Base-by-base conservation (phyloP, 2,797 vertebrate species). In the Coccyzus lansbergi region DNA sequence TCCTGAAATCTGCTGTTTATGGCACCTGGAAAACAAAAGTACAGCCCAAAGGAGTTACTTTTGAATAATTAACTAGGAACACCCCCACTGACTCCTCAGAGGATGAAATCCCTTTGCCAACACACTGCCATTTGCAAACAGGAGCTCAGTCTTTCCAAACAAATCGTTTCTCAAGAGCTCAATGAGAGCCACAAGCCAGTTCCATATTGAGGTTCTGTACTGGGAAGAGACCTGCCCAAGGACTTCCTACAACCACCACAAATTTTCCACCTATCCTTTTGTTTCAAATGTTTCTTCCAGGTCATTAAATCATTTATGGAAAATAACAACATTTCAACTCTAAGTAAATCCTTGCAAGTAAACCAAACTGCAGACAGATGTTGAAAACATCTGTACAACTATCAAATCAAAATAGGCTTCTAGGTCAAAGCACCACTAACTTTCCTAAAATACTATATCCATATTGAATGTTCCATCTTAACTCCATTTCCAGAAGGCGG, bases 21-120 rank as follows among this genome's bases (percentile, higher is more conserved):
- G 79, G 79, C 68, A 96, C 83, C 78, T 88, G 86, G 85, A 77
- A 86, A 82, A 85, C 62, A 86, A 83, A 59, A 90, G 85, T 80
- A n/a, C 67, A 78, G 76, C 48, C 40, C 15, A 7, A 34, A 34
- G 52, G 51, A 53, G 26, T 62, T 42, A 44, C 51, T 78, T 58
- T 7, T 75, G 78, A 81, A 81, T 67, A 82, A 40, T 42, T 44
- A 6, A 6, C 16, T 26, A 69, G 51, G 38, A 81, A 28, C 38
- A 31, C 44, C 20, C 63, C 24, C 59, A 21, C 2, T 29, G 88
- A 8, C 24, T 65, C 24, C 42, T 60, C 1, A 0, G 44, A 88
- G 60, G 31, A 49, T 5, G 48, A 21, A n/a, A 76, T 12, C 4
- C 22, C 52, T 51, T 24, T 42, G 40, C 55, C 62, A 46, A 12